phyloP scores from a whole-genome alignment of 2,888 invertebrate genomes.

The Dendrolimus houi region DNA sequence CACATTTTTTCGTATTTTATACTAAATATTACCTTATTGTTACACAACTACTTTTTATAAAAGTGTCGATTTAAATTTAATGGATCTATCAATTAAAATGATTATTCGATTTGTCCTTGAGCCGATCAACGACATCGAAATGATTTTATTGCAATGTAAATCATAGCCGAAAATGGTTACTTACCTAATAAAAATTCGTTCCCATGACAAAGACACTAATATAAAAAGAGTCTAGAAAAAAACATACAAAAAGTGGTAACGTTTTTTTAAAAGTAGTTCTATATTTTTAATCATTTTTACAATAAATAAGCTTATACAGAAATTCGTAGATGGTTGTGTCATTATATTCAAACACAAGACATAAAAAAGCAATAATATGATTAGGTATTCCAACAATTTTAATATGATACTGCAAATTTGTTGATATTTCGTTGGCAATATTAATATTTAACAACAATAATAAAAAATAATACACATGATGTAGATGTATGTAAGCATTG shows the following conservation, averaged over 20 bases:
- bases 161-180: constrained; percentile 8
- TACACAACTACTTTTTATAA: constrained; percentile 2
- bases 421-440: no score
- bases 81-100: background rate
- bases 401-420: no score
- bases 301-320: no score
- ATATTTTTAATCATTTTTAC: background rate
- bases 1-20: no score
- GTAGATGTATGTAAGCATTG: no score
- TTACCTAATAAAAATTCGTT: constrained; percentile 19
- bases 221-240: constrained; percentile 12
- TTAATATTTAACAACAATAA: no score
- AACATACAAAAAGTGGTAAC: background rate
- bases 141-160: constrained; percentile 19
- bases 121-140: constrained; percentile 32
- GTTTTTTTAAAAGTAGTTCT: background rate
- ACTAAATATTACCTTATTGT: constrained; percentile 1
- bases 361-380: no score
- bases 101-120: constrained; percentile 20
- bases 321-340: no score
- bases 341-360: no score
- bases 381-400: no score
- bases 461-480: no score
- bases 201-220: constrained; percentile 12
- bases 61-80: background rate